Evolutionary conservation across 2,888 invertebrate genomes (phyloP).

Genomic region (Dicyrtoma fusca): DNA sequence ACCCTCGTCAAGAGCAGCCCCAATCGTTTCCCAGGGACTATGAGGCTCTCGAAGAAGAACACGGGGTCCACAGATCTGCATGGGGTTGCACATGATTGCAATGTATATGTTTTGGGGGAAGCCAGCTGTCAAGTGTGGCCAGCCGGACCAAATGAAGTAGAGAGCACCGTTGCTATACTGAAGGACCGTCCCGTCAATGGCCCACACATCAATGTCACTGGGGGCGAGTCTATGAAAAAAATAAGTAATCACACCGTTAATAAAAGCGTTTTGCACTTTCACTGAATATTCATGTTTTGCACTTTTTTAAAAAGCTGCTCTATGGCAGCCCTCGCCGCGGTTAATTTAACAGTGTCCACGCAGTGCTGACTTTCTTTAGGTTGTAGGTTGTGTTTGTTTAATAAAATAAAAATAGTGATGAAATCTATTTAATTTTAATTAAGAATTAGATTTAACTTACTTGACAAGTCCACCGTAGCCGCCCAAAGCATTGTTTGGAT

Average conservation of each 20-base stretch:
- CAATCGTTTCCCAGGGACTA: constrained; percentile 48
- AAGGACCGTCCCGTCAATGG: constrained; percentile 21
- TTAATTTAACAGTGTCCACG: no score
- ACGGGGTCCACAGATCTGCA: constrained; percentile 44
- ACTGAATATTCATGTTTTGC: no score
- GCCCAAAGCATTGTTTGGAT: constrained; percentile 28
- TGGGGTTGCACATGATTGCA: constrained; percentile 51
- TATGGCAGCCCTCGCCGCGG: not conserved
- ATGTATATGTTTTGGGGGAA: constrained; percentile 55
- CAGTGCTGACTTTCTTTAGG: no score
- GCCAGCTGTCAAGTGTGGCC: constrained; percentile 40
- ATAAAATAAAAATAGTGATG: no score
- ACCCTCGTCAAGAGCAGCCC: constrained; percentile 46
- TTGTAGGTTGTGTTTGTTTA: no score
- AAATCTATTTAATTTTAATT: no score
- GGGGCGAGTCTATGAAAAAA: constrained; percentile 7
- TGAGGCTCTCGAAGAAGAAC: constrained; percentile 44
- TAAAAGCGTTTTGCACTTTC: no score
- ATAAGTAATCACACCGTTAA: not conserved
- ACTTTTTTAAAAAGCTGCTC: not conserved
- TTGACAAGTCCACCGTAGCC: constrained; percentile 2
- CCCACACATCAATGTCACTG: constrained; percentile 6
- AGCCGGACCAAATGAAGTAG: constrained; percentile 53
- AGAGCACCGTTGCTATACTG: constrained; percentile 46
- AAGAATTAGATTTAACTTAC: constrained; percentile 6